These are phyloP conservation scores for Callinectes sapidus DNA, from an alignment of 2,888 invertebrate genomes.

Conservation along the genomic window DNA sequence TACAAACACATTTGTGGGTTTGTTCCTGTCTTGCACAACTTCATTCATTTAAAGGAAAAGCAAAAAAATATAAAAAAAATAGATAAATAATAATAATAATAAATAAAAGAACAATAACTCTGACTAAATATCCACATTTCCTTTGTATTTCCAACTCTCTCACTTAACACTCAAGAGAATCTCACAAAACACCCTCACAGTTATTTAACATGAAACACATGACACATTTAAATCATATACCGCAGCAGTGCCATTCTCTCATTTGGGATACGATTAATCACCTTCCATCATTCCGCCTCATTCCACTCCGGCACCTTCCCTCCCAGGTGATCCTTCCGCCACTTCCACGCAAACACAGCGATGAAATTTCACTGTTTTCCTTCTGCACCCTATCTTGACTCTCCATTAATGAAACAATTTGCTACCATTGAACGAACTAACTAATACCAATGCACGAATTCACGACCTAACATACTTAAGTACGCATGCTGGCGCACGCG, in stretches of 20 bases:
- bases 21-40: no score
- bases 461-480: not conserved
- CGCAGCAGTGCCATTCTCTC: not conserved
- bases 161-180: not conserved
- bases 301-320: not conserved
- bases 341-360: not conserved
- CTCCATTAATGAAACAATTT: not conserved
- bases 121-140: not conserved
- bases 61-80: no score
- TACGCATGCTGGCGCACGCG: no score
- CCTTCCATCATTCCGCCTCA: constrained; percentile 8
- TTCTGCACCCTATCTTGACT: not conserved
- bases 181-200: no score
- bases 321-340: not conserved
- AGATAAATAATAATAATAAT: no score
- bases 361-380: not conserved
- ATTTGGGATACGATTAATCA: constrained; percentile 11
- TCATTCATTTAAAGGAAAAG: no score
- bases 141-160: not conserved
- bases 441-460: not conserved
- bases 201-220: no score
- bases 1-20: no score
- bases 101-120: not conserved
- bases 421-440: not conserved
- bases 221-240: not conserved